Evolutionary conservation across 2,113 vertebrate species (phyloP).

Genomic region (Tapirus terrestris): DNA sequence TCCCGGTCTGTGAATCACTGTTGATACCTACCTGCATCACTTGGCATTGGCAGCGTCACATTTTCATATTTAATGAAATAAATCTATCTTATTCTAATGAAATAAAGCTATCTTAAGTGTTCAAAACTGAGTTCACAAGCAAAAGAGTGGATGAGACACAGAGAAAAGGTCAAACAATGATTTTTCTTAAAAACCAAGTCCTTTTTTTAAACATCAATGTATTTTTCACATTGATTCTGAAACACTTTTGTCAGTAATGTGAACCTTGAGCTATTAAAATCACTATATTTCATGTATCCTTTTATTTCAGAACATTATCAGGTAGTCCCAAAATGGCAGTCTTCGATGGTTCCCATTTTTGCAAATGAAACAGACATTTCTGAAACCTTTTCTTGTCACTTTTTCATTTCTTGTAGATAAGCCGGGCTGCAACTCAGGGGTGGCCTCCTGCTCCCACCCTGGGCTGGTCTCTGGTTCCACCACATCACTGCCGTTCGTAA

Average conservation of each 20-base stretch:
- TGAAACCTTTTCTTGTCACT: constrained; percentile 82
- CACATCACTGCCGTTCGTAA: constrained; percentile 86
- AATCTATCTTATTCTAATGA: too few species aligned
- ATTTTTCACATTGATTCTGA: constrained; percentile 66
- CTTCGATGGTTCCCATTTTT: constrained; percentile 67
- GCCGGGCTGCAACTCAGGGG: constrained; percentile 85
- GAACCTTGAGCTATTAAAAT: constrained; percentile 79
- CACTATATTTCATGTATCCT: constrained; percentile 55
- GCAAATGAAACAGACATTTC: constrained; percentile 82
- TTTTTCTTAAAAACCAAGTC: constrained; percentile 75
- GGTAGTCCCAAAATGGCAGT: constrained; percentile 57
- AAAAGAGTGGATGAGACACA: constrained; percentile 63
- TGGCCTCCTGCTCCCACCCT: constrained; percentile 86
- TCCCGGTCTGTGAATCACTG: not conserved
- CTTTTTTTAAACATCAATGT: constrained; percentile 55
- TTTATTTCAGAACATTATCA: constrained; percentile 73
- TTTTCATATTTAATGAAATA: constrained; percentile 46
- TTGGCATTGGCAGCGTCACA: constrained; percentile 52
- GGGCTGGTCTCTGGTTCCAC: constrained; percentile 86
- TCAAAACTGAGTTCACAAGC: constrained; percentile 73
- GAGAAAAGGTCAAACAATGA: constrained; percentile 78
- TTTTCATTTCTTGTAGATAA: constrained; percentile 87
- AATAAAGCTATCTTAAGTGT: constrained; percentile 44
- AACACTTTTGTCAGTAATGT: constrained; percentile 70
- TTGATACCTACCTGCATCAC: not conserved